Base-by-base conservation (phyloP, 92 coral and sea anemone genomes). In the Metridium senile region DNA sequence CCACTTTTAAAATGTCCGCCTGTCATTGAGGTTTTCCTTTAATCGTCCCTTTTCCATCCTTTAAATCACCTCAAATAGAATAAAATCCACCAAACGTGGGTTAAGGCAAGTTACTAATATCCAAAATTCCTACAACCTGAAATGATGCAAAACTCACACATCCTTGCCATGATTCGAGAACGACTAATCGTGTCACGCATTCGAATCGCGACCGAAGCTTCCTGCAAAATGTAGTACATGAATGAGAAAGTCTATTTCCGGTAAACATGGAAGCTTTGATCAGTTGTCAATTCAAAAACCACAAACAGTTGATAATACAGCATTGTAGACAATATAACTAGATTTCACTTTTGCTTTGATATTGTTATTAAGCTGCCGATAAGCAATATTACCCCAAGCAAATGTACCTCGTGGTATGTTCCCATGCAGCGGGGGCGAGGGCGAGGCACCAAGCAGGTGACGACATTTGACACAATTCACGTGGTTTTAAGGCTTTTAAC, bases 401-500 rank as follows among this genome's bases (percentile, higher is more conserved):
- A 4, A 39, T 6, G 6, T 39, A 39, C 49, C 28, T 4, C 26
- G 17, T n/a, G 65, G 65, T 52, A 52, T 53, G 62, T 49, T 54
- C 3, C 4, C 25, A 16, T 58, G 45, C 4, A 32, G 35, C 54
- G 33, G 27, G 54, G 67, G 78, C 11, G 78, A 28, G 26, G 64
- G 78, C 33, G 78, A 26, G 63, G 78, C 32, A 26, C 52, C 21
- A 57, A 34, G 31, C 20, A 33, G 78, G 67, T 73, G 78, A 33
- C 43, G 64, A 71, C 58, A 28, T 45, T 28, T 71, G 47, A 16
- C 54, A 31, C 66, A 23, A 10, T 63, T 58, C 78, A 73, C 78
- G 78, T 73, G 78, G 78, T 73, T 9, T 3, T 21, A 58, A 16
- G 69, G 33, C 78, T 57, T 73, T 73, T 58, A 51, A 25, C n/a